phyloP scores from a whole-genome alignment of 2,113 vertebrate genomes.

The Halcyon senegalensis region DNA sequence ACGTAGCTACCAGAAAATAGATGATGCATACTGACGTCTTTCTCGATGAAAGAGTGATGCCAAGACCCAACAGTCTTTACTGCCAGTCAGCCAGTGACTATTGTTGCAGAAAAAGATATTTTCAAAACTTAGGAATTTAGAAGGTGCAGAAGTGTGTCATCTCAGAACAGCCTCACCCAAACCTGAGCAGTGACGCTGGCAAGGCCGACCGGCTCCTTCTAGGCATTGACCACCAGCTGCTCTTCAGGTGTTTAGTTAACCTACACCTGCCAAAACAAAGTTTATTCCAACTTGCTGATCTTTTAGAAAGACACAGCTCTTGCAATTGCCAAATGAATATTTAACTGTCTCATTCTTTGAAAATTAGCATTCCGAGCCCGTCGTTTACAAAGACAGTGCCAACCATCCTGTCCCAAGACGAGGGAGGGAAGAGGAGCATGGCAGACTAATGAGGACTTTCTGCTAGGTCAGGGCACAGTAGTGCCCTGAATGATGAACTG shows the following conservation, averaged over 20 bases:
- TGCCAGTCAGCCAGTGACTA: background rate
- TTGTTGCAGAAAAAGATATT: background rate
- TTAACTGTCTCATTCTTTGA: background rate
- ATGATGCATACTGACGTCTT: background rate
- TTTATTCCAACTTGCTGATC: background rate
- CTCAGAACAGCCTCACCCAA: background rate
- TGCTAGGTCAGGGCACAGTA: background rate
- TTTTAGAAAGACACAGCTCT: background rate
- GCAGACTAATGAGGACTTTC: background rate
- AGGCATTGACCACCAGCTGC: background rate
- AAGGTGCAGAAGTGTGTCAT: background rate
- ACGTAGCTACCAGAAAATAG: background rate
- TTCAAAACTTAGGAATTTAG: background rate
- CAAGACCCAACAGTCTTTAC: background rate
- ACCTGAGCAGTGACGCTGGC: background rate
- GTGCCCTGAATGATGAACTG: background rate
- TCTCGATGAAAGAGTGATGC: background rate
- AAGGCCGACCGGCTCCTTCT: too few species aligned
- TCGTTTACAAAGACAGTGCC: background rate
- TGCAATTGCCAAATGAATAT: background rate
- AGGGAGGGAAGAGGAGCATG: background rate
- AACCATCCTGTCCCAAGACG: background rate
- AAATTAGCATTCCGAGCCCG: background rate
- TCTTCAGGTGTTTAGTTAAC: background rate
- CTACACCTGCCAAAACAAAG: background rate